Percentiles rank a stretch among this genome's conserved stretches.
These are phyloP conservation scores for Melanotaenia nigrans DNA, from an alignment of 2,797 vertebrate species.

Conservation along the genomic window DNA sequence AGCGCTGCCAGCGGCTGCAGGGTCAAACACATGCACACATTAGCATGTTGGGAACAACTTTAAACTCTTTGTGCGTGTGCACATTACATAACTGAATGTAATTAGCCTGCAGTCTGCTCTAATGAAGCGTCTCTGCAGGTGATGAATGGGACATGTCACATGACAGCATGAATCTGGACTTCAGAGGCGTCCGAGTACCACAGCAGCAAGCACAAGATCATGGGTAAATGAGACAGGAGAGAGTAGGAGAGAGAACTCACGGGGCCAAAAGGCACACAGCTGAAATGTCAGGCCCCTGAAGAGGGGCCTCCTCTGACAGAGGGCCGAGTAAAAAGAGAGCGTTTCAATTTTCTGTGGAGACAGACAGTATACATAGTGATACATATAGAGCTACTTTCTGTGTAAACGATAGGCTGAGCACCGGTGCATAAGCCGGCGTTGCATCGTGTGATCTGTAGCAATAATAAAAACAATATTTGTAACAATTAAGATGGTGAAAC, in stretches of 20 bases:
- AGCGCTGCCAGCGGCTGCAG: constrained; percentile 25
- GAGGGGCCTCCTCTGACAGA: constrained; percentile 47
- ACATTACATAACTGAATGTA: too few species aligned
- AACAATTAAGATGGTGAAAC: too few species aligned
- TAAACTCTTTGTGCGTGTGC: constrained; percentile 35
- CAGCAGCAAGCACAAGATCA: constrained; percentile 28
- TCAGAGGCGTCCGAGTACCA: not conserved
- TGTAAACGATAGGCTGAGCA: too few species aligned
- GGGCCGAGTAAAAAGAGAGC: constrained; percentile 18
- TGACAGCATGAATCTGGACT: constrained; percentile 22
- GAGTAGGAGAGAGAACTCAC: constrained; percentile 22
- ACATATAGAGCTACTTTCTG: too few species aligned
- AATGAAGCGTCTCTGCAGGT: constrained; percentile 63
- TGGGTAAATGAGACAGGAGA: constrained; percentile 59
- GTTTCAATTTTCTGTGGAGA: too few species aligned
- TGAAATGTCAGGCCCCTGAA: constrained; percentile 66
- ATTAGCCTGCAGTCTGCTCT: constrained; percentile 37
- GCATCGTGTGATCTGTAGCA: too few species aligned
- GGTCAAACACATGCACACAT: constrained; percentile 67
- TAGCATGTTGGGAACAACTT: constrained; percentile 56
- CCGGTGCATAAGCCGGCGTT: too few species aligned
- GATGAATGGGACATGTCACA: constrained; percentile 74
- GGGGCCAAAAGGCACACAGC: constrained; percentile 37
- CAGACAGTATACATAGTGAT: not conserved
- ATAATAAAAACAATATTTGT: too few species aligned